Percentiles rank a stretch among this genome's conserved stretches.
Evolutionary conservation across 2,113 vertebrate species (phyloP).

Genomic region (Stigmatopora argus): DNA sequence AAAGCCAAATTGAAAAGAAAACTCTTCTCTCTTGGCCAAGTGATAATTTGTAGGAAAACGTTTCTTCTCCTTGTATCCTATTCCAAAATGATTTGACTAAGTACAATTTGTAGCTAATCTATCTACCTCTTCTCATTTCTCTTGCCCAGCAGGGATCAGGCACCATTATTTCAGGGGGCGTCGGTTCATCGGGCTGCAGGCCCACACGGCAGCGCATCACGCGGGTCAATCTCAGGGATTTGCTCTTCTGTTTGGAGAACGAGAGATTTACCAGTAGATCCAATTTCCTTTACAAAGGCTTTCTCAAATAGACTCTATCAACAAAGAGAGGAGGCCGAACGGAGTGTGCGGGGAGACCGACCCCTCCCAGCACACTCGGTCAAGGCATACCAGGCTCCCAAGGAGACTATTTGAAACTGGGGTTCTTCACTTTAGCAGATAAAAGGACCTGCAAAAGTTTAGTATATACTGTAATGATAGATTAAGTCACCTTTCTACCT

Average conservation of each 20-base stretch:
- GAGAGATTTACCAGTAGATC: conserved; percentile 92
- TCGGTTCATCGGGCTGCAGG: conserved; percentile 80
- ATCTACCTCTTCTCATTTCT: not conserved
- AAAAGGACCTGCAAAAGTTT: conserved; percentile 25
- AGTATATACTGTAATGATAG: conserved; percentile 15
- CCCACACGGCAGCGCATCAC: conserved; percentile 95
- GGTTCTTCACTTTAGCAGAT: conserved; percentile 21
- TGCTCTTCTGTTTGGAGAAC: conserved; percentile 98
- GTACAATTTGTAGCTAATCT: too few relatives aligned
- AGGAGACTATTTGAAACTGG: conserved; percentile 19
- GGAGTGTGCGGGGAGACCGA: conserved; percentile 39
- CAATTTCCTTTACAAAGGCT: conserved; percentile 95
- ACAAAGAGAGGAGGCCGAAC: conserved; percentile 36
- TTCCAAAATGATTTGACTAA: too few relatives aligned
- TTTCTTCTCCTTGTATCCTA: too few relatives aligned
- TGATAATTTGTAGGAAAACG: too few relatives aligned
- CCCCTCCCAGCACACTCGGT: conserved; percentile 26
- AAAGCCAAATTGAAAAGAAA: too few relatives aligned
- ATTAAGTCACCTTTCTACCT: conserved; percentile 46
- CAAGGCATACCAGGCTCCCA: conserved; percentile 24
- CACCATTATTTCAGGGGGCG: conserved; percentile 74
- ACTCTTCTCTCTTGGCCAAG: too few relatives aligned
- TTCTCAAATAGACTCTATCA: conserved; percentile 83
- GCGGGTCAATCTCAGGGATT: conserved; percentile 99
- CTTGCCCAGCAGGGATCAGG: conserved; percentile 75